Base-by-base conservation (phyloP, 2,888 invertebrate genomes). In the Apoda limacodes region DNA sequence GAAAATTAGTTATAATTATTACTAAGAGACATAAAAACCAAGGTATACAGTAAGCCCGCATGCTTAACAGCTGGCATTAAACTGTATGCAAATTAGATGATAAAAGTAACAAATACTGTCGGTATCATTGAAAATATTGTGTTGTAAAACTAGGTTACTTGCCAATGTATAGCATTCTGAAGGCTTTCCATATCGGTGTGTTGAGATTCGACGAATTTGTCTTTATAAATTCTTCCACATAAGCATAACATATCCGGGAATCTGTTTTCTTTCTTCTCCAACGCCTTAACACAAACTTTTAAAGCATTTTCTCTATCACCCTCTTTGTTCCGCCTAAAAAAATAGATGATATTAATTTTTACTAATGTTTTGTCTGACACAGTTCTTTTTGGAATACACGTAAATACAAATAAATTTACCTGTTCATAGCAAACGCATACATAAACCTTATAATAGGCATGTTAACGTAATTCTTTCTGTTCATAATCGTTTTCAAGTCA, bases 231-330 rank as follows among this genome's bases (percentile, higher is more conserved):
- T 41, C 99, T 87, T 1, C 99, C 99, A 58, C 98, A 98, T 2
- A 99, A 83, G 56, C 99, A 98, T 27, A 99, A 70, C 89, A 98
- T 95, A 65, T 99, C 99, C 0, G 98, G 98, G 53, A 97, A 95
- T 48, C 91, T 89, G 60, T 95, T 96, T 60, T 98, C 97, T 62
- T 93, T 92, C 68, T 92, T 90, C 46, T 95, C 90, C 32, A 99
- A 78, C 0, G 96, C 95, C 62, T 92, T 90, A 14, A 92, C 88
- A 40, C 98, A 97, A 0, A 97, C 95, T 56, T 88, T 85, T 17
- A 99, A 72, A 1, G 98, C 98, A 54, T 91, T 92, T 55, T 98
- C 96, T 30, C 98, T 83, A 66, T 99, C 99, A 0, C 98, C 98
- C 51, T 91, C 88, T 50, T 90, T 89, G 62, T 98, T 97, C 38